Conservation (phyloP, 2,113 vertebrate genomes). For the Elachura formosa region DNA sequence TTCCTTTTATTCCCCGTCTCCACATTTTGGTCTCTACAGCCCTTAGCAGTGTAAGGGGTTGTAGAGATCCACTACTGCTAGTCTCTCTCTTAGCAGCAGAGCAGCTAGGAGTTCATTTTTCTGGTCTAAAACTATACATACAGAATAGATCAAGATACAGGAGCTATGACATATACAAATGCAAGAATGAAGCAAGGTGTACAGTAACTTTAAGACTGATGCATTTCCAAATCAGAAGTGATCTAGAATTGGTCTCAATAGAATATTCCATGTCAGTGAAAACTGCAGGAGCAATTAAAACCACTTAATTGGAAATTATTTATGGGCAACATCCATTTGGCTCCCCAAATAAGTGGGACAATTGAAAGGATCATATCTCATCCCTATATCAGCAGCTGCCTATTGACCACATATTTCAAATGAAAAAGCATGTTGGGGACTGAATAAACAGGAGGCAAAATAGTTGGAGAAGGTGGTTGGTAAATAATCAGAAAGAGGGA, state of each 20-base stretch:
- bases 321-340: background rate
- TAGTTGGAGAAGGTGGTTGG: background rate
- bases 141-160: background rate
- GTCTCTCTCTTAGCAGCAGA: background rate
- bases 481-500: background rate
- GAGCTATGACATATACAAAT: background rate
- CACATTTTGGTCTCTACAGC: background rate
- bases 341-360: background rate
- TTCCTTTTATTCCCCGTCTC: rapidly evolving
- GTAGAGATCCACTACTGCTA: too few relatives aligned
- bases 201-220: background rate
- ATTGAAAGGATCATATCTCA: background rate
- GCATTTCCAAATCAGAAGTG: background rate
- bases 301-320: background rate
- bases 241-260: background rate
- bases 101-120: background rate
- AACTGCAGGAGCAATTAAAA: background rate
- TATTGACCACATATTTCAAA: background rate
- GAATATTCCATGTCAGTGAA: background rate
- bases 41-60: too few relatives aligned
- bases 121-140: background rate
- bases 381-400: background rate
- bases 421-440: background rate
- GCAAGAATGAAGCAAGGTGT: background rate
- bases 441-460: background rate